Evolutionary conservation across 2,113 vertebrate species (phyloP), one percentile per base, ranked within the genome.

Genomic region (Bubo scandiacus): DNA sequence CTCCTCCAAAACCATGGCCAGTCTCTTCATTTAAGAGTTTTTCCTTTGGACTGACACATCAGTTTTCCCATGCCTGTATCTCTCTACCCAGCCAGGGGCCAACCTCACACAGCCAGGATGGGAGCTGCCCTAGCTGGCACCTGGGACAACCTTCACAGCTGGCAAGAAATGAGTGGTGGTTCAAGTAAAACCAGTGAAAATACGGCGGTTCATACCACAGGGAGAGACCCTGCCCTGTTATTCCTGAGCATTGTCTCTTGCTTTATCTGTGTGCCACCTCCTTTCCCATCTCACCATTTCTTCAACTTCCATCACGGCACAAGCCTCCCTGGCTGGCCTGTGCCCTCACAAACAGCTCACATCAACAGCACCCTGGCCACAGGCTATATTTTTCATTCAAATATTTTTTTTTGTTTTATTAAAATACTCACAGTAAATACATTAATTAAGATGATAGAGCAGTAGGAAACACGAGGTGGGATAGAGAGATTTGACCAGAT

Each of bases 191-290:
- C 21, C 67, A n/a, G 29, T 73, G 59, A 83, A 77, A 92, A 73
- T 47, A 51, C 12, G 11, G 36, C 0, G 0, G 25, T 38, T 92
- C 68, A 51, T 27, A 49, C 10, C 34, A 51, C 1, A 0, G 21
- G 57, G 17, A 83, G 20, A 83, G 36, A 77, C 25, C 7, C 6
- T 61, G 22, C 16, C 26, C 26, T 10, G 0, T 49, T 74, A 45
- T 20, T 81, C 57, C 67, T 59, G 52, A 72, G 54, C 30, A 81
- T 77, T 59, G 32, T n/a, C 38, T 26, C 9, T 30, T 6, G 2
- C 52, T 71, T 87, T 62, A 11, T 27, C 40, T 43, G 18, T 5
- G 1, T 5, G 32, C 36, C 34, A 23, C 21, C 52, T 79, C 57
- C 40, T 87, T 72, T 87, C 40, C 62, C 27, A 32, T 36, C 79